These are phyloP conservation scores for Cheilosia variabilis DNA, from an alignment of 2,888 invertebrate species.

Conservation along the genomic window DNA sequence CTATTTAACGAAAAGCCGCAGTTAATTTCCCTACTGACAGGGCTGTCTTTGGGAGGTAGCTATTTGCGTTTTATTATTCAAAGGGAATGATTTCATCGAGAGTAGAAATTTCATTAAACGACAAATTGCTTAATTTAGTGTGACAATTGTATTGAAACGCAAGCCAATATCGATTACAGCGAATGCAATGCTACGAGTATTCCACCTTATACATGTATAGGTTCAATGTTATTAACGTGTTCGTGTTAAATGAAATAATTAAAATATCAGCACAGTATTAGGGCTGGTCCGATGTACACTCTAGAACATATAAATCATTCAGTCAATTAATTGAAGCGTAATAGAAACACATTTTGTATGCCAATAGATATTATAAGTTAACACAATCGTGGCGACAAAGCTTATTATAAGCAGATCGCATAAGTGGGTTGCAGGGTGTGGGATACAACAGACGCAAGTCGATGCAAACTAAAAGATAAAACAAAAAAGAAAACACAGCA, in stretches of 20 bases:
- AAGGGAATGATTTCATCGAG: conserved; percentile 31
- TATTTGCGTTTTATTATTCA: too few relatives aligned
- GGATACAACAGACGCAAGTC: conserved; percentile 13
- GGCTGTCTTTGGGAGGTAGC: too few relatives aligned
- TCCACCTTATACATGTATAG: conserved; percentile 1
- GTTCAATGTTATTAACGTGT: not conserved
- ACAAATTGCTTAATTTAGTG: conserved; percentile 54
- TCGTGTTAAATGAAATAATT: conserved; percentile 55
- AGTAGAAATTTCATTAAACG: conserved; percentile 25
- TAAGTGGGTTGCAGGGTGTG: not conserved
- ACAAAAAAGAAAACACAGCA: conserved; percentile 26
- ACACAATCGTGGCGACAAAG: conserved; percentile 59
- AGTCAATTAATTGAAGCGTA: conserved; percentile 73
- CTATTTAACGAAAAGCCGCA: too few relatives aligned
- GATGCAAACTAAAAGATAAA: conserved; percentile 64
- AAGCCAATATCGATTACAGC: conserved; percentile 60
- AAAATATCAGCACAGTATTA: conserved; percentile 48
- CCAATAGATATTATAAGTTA: conserved; percentile 64
- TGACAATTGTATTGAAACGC: conserved; percentile 47
- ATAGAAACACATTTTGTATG: conserved; percentile 67
- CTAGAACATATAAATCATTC: conserved; percentile 71
- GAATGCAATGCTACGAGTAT: conserved; percentile 8
- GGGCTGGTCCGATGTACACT: conserved; percentile 36
- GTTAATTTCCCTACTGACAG: too few relatives aligned
- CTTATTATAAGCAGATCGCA: conserved; percentile 50